Evolutionary conservation across 2,113 vertebrate species (phyloP).

Genomic region (Melanerpes formicivorus): DNA sequence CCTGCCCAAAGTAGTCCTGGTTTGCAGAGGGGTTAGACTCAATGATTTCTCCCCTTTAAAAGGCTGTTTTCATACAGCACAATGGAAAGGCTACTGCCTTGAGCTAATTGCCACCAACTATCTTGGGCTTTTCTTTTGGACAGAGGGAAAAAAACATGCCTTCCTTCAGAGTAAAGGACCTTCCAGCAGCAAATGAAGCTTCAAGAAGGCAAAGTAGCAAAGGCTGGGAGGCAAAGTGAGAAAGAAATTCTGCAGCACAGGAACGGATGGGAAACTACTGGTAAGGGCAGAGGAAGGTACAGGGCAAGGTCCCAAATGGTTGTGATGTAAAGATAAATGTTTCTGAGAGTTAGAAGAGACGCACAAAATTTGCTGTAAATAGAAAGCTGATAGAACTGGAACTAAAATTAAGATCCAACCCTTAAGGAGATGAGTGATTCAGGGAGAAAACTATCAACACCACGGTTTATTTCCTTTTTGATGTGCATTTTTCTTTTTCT

Average conservation of each 20-base stretch:
- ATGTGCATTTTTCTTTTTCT: neutral
- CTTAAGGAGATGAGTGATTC: neutral
- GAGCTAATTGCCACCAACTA: neutral
- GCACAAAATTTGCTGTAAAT: neutral
- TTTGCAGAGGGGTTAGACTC: no score
- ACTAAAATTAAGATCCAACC: neutral
- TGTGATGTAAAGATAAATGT: neutral
- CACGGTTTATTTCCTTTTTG: neutral
- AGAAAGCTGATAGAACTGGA: neutral
- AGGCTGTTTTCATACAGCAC: neutral
- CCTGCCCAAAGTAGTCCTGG: no score
- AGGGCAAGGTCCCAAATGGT: neutral
- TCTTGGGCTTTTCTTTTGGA: neutral
- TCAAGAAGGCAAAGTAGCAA: neutral
- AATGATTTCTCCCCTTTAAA: neutral
- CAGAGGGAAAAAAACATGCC: neutral
- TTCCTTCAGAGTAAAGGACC: neutral
- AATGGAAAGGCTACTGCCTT: neutral
- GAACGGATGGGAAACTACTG: neutral
- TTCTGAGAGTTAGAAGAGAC: neutral
- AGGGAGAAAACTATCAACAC: neutral
- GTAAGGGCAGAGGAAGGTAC: neutral
- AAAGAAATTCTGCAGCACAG: neutral
- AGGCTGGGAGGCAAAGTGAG: neutral
- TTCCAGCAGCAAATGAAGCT: neutral